Percentiles rank a stretch among this genome's conserved stretches.
Conservation (phyloP, 2,797 vertebrate genomes). For the Xenops minutus region DNA sequence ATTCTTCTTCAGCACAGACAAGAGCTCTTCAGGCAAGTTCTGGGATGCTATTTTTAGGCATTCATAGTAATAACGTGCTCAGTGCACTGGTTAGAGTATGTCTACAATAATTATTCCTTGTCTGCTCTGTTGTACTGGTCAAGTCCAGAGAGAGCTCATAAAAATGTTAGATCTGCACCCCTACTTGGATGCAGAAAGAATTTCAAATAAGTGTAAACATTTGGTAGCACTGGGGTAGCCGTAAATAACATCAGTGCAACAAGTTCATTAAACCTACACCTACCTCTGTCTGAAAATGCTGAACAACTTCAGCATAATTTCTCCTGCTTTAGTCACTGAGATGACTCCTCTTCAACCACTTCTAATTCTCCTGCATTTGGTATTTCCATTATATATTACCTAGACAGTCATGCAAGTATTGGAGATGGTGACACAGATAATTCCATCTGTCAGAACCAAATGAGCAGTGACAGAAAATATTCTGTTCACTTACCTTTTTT, state of each 20-base stretch:
- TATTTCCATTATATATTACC: not conserved
- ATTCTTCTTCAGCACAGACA: conserved; percentile 35
- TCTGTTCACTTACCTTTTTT: not conserved
- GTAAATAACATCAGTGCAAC: not conserved
- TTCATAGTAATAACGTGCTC: not conserved
- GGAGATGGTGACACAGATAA: not conserved
- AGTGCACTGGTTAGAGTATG: not conserved
- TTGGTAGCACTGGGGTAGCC: not conserved
- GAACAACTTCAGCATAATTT: not conserved
- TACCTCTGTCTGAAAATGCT: not conserved
- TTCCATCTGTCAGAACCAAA: not conserved
- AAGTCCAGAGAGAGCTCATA: conserved; percentile 3
- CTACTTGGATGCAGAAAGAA: not conserved
- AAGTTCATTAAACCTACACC: not conserved
- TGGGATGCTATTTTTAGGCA: conserved; percentile 44
- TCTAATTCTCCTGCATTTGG: not conserved
- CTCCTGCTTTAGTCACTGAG: not conserved
- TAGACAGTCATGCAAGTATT: not conserved
- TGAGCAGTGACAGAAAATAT: not conserved
- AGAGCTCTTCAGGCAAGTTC: conserved; percentile 34
- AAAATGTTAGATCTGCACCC: not conserved
- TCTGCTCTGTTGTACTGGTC: conserved; percentile 7
- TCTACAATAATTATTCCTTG: conserved; percentile 36
- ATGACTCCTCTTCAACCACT: not conserved
- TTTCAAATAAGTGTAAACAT: not conserved